Base-by-base conservation (phyloP, 2,797 vertebrate species). In the Propithecus deckenii region DNA sequence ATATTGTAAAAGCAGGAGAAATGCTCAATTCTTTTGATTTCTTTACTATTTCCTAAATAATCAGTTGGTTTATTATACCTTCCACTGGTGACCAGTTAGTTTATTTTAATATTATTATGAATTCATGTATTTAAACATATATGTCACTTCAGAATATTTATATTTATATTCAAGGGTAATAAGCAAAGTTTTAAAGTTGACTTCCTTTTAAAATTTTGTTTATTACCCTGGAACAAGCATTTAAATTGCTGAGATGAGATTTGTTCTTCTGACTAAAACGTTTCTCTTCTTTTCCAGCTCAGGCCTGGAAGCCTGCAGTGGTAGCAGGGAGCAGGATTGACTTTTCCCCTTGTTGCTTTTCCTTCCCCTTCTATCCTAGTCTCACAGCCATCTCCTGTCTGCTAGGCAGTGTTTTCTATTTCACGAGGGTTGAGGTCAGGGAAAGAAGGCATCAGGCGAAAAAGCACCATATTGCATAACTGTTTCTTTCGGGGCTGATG, bases 181-280 rank as follows among this genome's bases (percentile, higher is more conserved):
- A n/a, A 79, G 15, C 18, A 85, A 59, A 87, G 76, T n/a, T 55
- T 88, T 63, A 52, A 74, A 86, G 28, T 55, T 71, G 43, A 14
- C 90, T 38, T 78, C 46, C 4, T 72, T 88, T 61, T 61, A 61
- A 61, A 61, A 61, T 61, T 14, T 28, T 30, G 28, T 28, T 61
- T 61, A 61, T 61, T 61, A 63, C 61, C 28, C 30, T 14, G 30
- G 13, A 32, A 63, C 61, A 91, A 15, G 67, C 23, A 8, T 88
- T 95, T 74, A 80, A 67, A 91, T 86, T 83, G 13, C 35, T 78
- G 67, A 85, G 65, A 90, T 85, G 41, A 85, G 35, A 61, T 78
- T 95, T 96, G 6, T 89, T 89, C 38, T 65, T 83, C 22, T 61
- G 32, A 61, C 57, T 91, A 78, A 52, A 61, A 88, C 38, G 12